These are phyloP conservation scores for Pseudachorutes palmiensis DNA, from an alignment of 1,140 invertebrate species.

Conservation along the genomic window DNA sequence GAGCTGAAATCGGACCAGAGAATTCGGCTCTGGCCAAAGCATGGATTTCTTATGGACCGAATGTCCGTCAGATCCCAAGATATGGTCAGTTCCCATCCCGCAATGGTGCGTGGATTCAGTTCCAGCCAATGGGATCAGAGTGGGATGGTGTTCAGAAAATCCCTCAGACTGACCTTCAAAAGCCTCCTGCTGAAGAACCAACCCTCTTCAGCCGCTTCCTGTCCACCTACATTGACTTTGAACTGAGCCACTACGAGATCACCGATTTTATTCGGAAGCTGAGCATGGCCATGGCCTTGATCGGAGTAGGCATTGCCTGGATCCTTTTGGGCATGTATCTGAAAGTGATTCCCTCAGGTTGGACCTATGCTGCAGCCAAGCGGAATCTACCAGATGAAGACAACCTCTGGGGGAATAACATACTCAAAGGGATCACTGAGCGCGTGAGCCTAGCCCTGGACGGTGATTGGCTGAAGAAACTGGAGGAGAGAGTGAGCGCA, in stretches of 20 bases:
- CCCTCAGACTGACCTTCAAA: not conserved
- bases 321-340: not conserved
- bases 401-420: slow-evolving; percentile 3
- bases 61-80: not conserved
- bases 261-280: slow-evolving; percentile 14
- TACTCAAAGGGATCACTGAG: slow-evolving; percentile 7
- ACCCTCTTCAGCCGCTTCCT: slow-evolving; percentile 10
- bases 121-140: slow-evolving; percentile 18
- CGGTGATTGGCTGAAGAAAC: slow-evolving; percentile 16
- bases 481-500: slow-evolving; percentile 22
- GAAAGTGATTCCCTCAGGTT: not conserved
- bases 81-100: slow-evolving; percentile 14
- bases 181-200: slow-evolving; percentile 6
- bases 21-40: not conserved
- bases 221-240: slow-evolving; percentile 20
- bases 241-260: slow-evolving; percentile 16
- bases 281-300: slow-evolving; percentile 8
- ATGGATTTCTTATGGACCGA: not conserved
- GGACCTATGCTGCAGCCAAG: not conserved
- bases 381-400: not conserved
- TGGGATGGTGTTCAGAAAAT: slow-evolving; percentile 1
- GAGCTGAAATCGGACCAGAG: not conserved
- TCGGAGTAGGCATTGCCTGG: not conserved
- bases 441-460: slow-evolving; percentile 17
- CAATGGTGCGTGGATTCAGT: not conserved